Evolutionary conservation across 2,797 vertebrate genomes (phyloP).

Genomic region (Clamator glandarius): DNA sequence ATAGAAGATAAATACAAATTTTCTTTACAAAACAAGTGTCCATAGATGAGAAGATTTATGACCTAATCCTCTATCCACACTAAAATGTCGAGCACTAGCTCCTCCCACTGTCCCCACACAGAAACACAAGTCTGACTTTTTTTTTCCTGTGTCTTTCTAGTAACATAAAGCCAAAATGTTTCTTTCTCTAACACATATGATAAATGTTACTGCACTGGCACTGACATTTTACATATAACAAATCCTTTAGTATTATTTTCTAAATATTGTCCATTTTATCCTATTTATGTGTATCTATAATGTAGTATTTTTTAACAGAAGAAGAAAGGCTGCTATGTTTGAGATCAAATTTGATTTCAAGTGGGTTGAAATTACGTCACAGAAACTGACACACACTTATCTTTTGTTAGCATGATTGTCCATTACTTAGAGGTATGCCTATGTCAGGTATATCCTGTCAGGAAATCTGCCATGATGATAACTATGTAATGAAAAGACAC

Average conservation of each 20-base stretch:
- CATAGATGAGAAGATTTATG: background rate
- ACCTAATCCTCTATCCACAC: background rate
- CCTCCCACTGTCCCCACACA: fast-evolving
- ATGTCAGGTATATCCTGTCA: background rate
- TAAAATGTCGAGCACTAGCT: background rate
- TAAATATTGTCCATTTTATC: background rate
- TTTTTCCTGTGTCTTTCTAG: too few relatives aligned
- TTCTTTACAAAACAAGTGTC: background rate
- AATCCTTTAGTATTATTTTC: background rate
- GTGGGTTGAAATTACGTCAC: background rate
- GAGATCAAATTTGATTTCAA: background rate
- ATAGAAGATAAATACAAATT: background rate
- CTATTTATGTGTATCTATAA: background rate
- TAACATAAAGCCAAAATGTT: background rate
- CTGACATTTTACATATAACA: background rate
- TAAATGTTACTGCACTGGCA: background rate
- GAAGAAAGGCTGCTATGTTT: background rate
- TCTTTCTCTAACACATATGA: background rate
- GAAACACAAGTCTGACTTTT: background rate
- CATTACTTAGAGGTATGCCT: background rate
- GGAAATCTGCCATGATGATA: background rate
- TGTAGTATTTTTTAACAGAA: background rate
- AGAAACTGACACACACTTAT: background rate
- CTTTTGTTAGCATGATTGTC: background rate
- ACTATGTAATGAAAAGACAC: background rate